A percentile compares a stretch with the other conserved stretches of the same genome.
Evolutionary conservation across 2,888 invertebrate genomes (phyloP).

Genomic region (Piscicola geometra): DNA sequence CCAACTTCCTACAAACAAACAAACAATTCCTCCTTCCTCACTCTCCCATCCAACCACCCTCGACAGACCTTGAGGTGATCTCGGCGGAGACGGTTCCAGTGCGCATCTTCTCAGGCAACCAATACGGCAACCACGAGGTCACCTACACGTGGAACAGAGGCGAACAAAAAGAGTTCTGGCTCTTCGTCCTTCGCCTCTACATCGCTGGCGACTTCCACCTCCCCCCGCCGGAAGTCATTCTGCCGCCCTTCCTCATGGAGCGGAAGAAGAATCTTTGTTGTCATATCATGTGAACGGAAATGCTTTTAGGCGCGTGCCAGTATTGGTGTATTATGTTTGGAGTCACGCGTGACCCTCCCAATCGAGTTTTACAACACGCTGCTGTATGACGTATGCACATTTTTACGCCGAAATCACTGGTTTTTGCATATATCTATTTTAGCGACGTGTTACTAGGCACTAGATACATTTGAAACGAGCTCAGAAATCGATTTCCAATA

Average conservation of each 20-base stretch:
- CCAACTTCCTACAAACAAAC: not conserved
- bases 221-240: constrained; percentile 41
- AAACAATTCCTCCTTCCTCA: not conserved
- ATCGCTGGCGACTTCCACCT: constrained; percentile 40
- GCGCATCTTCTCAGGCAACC: constrained; percentile 45
- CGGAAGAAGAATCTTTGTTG: constrained; percentile 26
- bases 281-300: not conserved
- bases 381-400: no score
- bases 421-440: no score
- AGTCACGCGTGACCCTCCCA: no score
- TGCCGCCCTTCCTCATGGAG: constrained; percentile 36
- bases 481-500: no score
- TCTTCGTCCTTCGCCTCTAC: constrained; percentile 43
- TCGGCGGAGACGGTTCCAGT: constrained; percentile 45
- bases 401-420: no score
- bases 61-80: constrained; percentile 40
- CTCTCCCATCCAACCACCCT: not conserved
- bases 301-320: no score
- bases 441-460: no score
- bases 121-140: constrained; percentile 45
- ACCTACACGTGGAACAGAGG: constrained; percentile 46
- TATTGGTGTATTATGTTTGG: no score
- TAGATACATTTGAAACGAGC: no score
- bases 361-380: no score
- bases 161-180: constrained; percentile 45